Conservation (phyloP, 2,797 vertebrate genomes). For the Enteromius paludinosus region DNA sequence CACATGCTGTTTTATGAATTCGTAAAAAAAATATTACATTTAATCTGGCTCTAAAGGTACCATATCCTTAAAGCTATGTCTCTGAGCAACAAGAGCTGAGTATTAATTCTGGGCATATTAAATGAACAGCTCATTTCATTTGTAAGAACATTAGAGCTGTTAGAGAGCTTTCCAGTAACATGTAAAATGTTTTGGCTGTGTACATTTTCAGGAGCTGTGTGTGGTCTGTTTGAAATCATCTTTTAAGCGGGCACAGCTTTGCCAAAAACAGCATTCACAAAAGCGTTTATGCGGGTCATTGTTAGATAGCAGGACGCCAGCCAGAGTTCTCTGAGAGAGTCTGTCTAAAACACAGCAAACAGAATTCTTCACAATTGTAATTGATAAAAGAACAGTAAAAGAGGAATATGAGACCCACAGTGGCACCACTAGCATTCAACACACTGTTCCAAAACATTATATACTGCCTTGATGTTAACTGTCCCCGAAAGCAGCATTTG, state of each 20-base stretch:
- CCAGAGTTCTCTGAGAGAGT: constrained; percentile 41
- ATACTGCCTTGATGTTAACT: neutral
- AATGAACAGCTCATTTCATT: constrained; percentile 16
- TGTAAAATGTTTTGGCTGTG: constrained; percentile 17
- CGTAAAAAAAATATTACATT: constrained; percentile 3
- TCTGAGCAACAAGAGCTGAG: neutral
- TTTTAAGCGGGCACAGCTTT: constrained; percentile 28
- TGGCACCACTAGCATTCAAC: constrained; percentile 23
- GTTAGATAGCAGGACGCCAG: constrained; percentile 5
- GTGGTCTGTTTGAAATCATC: constrained; percentile 54
- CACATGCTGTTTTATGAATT: neutral
- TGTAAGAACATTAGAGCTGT: constrained; percentile 21
- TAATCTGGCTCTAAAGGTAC: neutral
- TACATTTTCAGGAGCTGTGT: constrained; percentile 42
- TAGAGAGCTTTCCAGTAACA: constrained; percentile 22
- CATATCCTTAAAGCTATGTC: constrained; percentile 3
- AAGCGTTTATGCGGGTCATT: constrained; percentile 31
- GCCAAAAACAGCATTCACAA: constrained; percentile 59
- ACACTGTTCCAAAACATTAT: constrained; percentile 1
- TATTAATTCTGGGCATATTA: constrained; percentile 1
- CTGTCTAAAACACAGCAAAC: constrained; percentile 23
- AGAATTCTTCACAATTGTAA: constrained; percentile 18
- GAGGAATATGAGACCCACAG: constrained; percentile 8
- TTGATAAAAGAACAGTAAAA: constrained; percentile 43
- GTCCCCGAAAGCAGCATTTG: neutral